phyloP scores from a whole-genome alignment of 2,888 invertebrate genomes.

The Eledona agricola region DNA sequence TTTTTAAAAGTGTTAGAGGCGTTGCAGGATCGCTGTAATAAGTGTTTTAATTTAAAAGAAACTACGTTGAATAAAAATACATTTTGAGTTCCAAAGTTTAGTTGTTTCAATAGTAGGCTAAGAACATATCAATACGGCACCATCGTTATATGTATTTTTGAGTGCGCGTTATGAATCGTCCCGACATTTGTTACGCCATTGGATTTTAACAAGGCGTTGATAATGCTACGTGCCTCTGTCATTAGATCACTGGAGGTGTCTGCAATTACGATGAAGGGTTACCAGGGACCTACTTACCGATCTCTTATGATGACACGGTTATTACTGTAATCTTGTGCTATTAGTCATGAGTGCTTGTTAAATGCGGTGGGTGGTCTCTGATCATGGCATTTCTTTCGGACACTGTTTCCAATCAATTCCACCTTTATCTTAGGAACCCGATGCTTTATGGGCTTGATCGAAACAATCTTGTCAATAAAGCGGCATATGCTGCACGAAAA shows the following conservation, averaged over 20 bases:
- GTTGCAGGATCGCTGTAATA: no score
- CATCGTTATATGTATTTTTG: no score
- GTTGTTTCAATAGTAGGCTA: no score
- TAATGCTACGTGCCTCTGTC: constrained; percentile 49
- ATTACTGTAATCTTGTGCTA: constrained; percentile 58
- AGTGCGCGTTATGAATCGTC: no score
- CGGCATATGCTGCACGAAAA: no score
- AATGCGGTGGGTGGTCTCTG: constrained; percentile 55
- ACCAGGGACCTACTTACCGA: constrained; percentile 48
- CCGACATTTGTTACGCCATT: constrained; percentile 47
- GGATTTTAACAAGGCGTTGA: constrained; percentile 54
- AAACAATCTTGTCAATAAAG: constrained; percentile 9
- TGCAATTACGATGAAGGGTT: constrained; percentile 57
- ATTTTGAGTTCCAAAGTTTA: no score
- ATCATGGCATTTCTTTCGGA: constrained; percentile 22
- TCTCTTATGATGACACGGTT: constrained; percentile 55
- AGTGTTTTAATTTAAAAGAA: no score
- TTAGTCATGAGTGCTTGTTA: constrained; percentile 58
- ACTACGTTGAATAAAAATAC: no score
- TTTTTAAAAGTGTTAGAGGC: no score
- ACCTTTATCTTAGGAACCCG: constrained; percentile 22
- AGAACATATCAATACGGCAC: no score
- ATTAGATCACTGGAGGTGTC: constrained; percentile 56
- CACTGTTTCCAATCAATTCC: constrained; percentile 18
- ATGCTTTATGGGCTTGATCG: constrained; percentile 22